Percentiles rank a stretch among this genome's conserved stretches.
These are phyloP conservation scores for Poeciliopsis paucimaculata DNA, from an alignment of 2,797 vertebrate species.

Conservation along the genomic window DNA sequence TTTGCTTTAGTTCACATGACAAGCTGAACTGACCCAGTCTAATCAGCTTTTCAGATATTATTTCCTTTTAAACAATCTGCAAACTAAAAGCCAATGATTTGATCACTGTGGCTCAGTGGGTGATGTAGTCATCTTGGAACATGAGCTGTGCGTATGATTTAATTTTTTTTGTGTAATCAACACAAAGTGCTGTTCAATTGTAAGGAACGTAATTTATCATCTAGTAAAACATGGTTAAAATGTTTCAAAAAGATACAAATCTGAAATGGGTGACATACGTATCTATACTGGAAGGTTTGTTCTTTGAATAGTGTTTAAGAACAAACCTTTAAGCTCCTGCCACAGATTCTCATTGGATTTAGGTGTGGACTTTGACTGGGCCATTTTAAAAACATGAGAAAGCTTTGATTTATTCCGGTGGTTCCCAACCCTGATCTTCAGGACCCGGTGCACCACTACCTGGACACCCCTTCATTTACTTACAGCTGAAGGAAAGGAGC, in stretches of 20 bases:
- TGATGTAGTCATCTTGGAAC: neutral
- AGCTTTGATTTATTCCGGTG: neutral
- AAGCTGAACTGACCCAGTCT: constrained; percentile 18
- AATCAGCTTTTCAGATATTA: constrained; percentile 15
- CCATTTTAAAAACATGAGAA: neutral
- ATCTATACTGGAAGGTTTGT: no score
- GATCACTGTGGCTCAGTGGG: constrained; percentile 5
- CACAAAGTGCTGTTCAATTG: neutral
- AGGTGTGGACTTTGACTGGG: neutral
- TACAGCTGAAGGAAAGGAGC: neutral
- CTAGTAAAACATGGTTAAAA: neutral
- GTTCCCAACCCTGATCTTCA: no score
- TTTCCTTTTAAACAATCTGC: constrained; percentile 6
- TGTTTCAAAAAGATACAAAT: neutral
- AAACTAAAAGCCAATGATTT: constrained; percentile 20
- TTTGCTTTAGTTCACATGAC: constrained; percentile 54
- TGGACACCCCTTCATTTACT: no score
- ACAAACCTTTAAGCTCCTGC: neutral
- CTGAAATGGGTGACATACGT: neutral
- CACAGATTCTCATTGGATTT: neutral
- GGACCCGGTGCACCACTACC: no score
- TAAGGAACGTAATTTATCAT: neutral
- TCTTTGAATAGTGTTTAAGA: neutral
- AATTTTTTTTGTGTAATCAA: neutral
- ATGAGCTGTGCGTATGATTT: neutral